Base-by-base conservation (phyloP, 2,888 invertebrate species). In the Lasioglossum figueresi region DNA sequence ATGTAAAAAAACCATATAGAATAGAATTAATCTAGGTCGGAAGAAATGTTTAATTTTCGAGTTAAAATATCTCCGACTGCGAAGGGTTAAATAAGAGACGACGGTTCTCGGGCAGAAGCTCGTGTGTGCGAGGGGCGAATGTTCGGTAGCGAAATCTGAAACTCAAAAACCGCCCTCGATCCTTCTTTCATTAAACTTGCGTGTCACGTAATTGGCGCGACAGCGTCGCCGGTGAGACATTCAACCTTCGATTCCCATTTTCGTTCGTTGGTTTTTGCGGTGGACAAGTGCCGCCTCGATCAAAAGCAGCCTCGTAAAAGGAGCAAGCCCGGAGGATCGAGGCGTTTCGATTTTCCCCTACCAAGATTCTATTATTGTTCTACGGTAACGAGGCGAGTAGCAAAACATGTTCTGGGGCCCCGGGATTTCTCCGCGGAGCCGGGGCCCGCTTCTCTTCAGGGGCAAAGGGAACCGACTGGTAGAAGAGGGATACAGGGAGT, bases 331-430 rank as follows among this genome's bases (percentile, higher is more conserved):
- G n/a, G n/a, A 14, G 40, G 70, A 70, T n/a, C 66, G 31, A 37
- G 31, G 40, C 27, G 43, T n/a, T 23, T 40, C 27, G 75, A 84
- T 84, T 40, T 48, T 31, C 76, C 16, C 70, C 70, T 37, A 45
- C 31, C 43, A 66, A 40, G 80, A 79, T 83, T 82, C 79, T 81
- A 66, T 87, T 82, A 84, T 83, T 71, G 84, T 90, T 83, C 76
- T 48, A 76, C 76, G 34, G 71, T 84, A 86, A 89, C 76, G 77
- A 86, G 80, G 40, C 80, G 83, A 80, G 83, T 79, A 83, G 89
- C 76, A 80, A 86, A 83, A 84, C 84, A 77, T 31, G 83, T 73
- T 77, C 48, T 8, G 16, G 56, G 19, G 23, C 52, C 70, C 66
- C 14, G 75, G 68, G 75, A 68, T 75, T 59, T 79, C 71, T 52